These are phyloP conservation scores for Nesogale talazaci DNA, from an alignment of 2,113 vertebrate species.

Conservation along the genomic window DNA sequence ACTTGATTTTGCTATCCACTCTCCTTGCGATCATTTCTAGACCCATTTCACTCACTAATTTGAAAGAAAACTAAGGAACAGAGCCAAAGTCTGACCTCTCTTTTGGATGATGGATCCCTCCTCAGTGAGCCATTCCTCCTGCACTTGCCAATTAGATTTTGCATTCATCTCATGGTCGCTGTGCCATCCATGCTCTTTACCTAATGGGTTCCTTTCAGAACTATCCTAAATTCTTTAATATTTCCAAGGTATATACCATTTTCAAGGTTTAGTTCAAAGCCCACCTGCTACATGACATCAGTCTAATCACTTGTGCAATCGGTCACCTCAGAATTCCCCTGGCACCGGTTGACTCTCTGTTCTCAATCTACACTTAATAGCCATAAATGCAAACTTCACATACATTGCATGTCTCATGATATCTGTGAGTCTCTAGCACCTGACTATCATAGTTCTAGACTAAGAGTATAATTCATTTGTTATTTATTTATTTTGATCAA, in stretches of 20 bases:
- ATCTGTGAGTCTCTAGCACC: neutral
- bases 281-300: neutral
- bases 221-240: neutral
- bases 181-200: neutral
- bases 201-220: neutral
- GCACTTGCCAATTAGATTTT: neutral
- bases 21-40: neutral
- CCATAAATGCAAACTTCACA: neutral
- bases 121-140: neutral
- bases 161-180: neutral
- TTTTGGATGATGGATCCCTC: neutral
- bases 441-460: neutral
- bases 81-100: neutral
- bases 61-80: neutral
- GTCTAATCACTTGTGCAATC: neutral
- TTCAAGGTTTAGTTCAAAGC: slow-evolving; percentile 6
- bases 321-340: neutral
- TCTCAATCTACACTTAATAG: neutral
- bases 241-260: neutral
- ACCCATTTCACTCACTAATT: neutral
- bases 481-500: neutral
- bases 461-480: neutral
- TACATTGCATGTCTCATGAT: neutral
- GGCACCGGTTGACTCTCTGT: neutral
- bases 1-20: neutral